Evolutionary conservation across 2,797 vertebrate species (phyloP).

Genomic region (Gymnodraco acuticeps): DNA sequence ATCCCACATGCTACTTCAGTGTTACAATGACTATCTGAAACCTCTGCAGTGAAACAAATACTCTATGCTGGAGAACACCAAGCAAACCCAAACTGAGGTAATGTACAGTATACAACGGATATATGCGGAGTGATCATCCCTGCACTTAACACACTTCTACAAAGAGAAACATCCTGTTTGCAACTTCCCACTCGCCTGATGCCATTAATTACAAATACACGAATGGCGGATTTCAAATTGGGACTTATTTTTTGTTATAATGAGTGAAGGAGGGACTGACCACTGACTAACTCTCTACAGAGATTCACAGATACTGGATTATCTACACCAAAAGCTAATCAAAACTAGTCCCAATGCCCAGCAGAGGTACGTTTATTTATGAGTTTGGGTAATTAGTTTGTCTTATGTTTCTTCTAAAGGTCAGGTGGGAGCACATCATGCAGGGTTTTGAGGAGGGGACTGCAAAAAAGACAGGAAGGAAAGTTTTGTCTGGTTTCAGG

Average conservation of each 20-base stretch:
- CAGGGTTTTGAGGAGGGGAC: constrained; percentile 59
- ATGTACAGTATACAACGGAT: constrained; percentile 64
- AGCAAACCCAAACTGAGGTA: constrained; percentile 71
- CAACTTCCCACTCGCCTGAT: constrained; percentile 30
- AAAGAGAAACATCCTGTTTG: constrained; percentile 47
- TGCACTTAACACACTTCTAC: constrained; percentile 57
- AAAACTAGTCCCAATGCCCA: constrained; percentile 58
- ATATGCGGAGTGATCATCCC: constrained; percentile 43
- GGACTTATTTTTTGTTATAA: constrained; percentile 30
- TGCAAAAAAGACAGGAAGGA: constrained; percentile 53
- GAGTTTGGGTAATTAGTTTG: constrained; percentile 54
- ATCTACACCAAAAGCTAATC: constrained; percentile 61
- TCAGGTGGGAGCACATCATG: constrained; percentile 72
- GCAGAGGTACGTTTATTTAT: constrained; percentile 54
- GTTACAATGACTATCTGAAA: constrained; percentile 55
- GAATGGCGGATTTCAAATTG: constrained; percentile 44
- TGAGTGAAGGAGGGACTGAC: constrained; percentile 25
- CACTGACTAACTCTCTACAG: constrained; percentile 53
- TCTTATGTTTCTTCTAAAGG: constrained; percentile 61
- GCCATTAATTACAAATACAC: constrained; percentile 50
- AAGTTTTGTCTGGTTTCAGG: constrained; percentile 31
- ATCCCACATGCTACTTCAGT: constrained; percentile 67
- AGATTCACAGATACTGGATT: constrained; percentile 53
- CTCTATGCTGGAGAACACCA: constrained; percentile 59
- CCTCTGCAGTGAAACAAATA: constrained; percentile 50